phyloP scores from a whole-genome alignment of 2,113 vertebrate species.

The Gobius niger region DNA sequence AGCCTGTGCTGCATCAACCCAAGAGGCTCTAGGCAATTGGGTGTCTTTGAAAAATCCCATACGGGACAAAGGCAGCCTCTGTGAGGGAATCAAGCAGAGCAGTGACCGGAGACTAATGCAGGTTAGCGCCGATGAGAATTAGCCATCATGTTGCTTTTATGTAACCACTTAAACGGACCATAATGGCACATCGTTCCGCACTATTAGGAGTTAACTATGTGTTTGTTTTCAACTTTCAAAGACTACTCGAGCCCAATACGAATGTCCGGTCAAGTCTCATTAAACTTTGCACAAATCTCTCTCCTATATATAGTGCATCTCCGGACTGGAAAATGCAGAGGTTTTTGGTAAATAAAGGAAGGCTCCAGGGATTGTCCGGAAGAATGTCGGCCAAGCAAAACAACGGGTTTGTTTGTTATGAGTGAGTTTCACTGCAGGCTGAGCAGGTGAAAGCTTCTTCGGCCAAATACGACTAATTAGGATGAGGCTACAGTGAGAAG shows the following conservation, averaged over 20 bases:
- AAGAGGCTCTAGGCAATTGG: conserved; percentile 18
- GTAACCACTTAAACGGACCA: conserved; percentile 28
- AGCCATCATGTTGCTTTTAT: conserved; percentile 36
- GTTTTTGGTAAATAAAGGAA: conserved; percentile 2
- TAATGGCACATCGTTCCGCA: conserved; percentile 22
- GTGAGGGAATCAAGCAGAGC: conserved; percentile 31
- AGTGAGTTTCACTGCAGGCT: background rate
- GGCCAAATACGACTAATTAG: background rate
- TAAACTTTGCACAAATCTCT: conserved; percentile 3
- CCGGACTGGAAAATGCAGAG: background rate
- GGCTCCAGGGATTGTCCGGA: background rate
- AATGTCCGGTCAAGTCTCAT: conserved; percentile 8
- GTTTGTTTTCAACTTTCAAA: conserved; percentile 7
- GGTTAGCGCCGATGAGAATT: conserved; percentile 40
- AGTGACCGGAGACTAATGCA: conserved; percentile 45
- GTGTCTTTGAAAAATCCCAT: conserved; percentile 28
- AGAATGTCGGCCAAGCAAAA: conserved; percentile 3
- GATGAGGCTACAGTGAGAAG: background rate
- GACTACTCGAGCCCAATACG: background rate
- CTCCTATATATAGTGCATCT: background rate
- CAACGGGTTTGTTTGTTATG: background rate
- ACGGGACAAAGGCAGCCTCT: conserved; percentile 23
- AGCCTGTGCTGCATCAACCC: background rate
- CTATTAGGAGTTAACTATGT: conserved; percentile 10
- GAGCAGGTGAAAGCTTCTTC: background rate